phyloP scores from a whole-genome alignment of 64 coral and sea anemone species.

The Pocillopora verrucosa region DNA sequence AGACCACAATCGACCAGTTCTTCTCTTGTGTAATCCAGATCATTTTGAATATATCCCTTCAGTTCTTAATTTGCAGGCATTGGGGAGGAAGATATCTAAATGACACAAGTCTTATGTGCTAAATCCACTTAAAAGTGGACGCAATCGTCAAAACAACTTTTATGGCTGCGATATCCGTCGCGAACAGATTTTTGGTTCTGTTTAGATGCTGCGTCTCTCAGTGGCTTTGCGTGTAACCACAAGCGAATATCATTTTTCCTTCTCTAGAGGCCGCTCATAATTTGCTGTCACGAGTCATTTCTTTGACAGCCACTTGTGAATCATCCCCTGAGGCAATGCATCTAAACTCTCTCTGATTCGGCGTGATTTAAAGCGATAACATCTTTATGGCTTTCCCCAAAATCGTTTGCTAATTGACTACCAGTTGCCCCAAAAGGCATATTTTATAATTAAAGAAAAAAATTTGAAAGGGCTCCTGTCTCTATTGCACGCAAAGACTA shows the following conservation, averaged over 20 bases:
- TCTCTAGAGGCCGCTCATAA: not conserved
- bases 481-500: not conserved
- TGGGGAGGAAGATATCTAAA: not conserved
- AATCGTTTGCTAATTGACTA: not conserved
- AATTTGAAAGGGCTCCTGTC: too few relatives aligned
- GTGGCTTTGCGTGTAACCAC: conserved; percentile 27
- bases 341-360: not conserved
- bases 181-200: conserved; percentile 11
- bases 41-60: not conserved
- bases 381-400: conserved; percentile 9
- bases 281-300: conserved; percentile 28
- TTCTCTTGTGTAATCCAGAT: conserved; percentile 4
- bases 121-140: conserved; percentile 20
- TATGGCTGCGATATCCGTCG: conserved; percentile 6
- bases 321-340: not conserved
- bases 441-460: too few relatives aligned
- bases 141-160: conserved; percentile 8
- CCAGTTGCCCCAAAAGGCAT: not conserved
- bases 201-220: not conserved
- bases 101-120: not conserved
- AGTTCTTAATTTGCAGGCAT: conserved; percentile 22
- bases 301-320: not conserved
- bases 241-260: conserved; percentile 33
- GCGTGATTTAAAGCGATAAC: not conserved
- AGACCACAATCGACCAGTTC: conserved; percentile 5